Evolutionary conservation across 2,797 vertebrate genomes (phyloP).

Genomic region (Pempheris klunzingeri): DNA sequence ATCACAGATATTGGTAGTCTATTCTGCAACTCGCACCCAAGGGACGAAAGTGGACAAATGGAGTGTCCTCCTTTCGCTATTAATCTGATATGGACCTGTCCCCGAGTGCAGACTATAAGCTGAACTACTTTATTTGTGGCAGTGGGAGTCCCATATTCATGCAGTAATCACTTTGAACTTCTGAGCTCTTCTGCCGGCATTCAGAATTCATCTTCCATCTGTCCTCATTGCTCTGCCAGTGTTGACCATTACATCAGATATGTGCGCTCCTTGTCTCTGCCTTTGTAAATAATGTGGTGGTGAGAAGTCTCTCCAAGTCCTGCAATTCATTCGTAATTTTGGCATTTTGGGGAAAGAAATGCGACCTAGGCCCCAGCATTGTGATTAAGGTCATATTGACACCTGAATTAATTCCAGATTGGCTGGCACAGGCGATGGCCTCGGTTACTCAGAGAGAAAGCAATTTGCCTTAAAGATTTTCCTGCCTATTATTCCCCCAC

Average conservation of each 20-base stretch:
- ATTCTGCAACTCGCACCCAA: slow-evolving; percentile 51
- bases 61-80: slow-evolving; percentile 61
- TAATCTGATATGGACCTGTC: slow-evolving; percentile 56
- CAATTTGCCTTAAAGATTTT: slow-evolving; percentile 73
- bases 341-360: slow-evolving; percentile 48
- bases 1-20: slow-evolving; percentile 65
- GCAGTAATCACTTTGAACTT: slow-evolving; percentile 31
- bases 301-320: slow-evolving; percentile 2
- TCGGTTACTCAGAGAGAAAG: slow-evolving; percentile 61
- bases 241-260: slow-evolving; percentile 31
- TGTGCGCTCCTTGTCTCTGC: background rate
- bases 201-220: background rate
- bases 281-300: slow-evolving; percentile 23
- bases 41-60: slow-evolving; percentile 66
- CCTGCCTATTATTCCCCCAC: slow-evolving; percentile 47
- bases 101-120: slow-evolving; percentile 21
- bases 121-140: slow-evolving; percentile 51
- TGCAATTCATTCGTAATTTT: slow-evolving; percentile 59
- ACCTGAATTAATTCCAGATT: slow-evolving; percentile 78
- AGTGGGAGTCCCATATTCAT: slow-evolving; percentile 29
- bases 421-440: slow-evolving; percentile 54
- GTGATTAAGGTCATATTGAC: slow-evolving; percentile 81
- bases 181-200: background rate
- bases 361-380: slow-evolving; percentile 46
- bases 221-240: background rate